Percentiles rank a stretch among this genome's conserved stretches.
These are phyloP conservation scores for Pammene fasciana DNA, from an alignment of 2,888 invertebrate genomes.

Conservation along the genomic window DNA sequence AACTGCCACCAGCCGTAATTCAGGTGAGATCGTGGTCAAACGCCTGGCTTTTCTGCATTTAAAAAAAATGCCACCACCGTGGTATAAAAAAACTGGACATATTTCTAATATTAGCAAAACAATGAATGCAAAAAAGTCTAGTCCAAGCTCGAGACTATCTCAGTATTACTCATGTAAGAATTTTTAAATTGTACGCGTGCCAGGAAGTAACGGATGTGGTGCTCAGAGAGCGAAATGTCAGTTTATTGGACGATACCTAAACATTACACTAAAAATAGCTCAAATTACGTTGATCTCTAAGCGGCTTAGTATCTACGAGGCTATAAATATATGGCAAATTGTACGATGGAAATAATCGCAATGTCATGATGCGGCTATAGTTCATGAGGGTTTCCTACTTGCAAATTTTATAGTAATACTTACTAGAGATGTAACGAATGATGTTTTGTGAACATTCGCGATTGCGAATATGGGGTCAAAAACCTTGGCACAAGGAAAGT, in stretches of 20 bases:
- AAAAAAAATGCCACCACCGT: too few species aligned
- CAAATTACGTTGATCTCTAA: not conserved
- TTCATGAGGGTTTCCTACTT: not conserved
- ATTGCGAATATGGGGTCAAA: too few species aligned
- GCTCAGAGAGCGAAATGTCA: slow-evolving; percentile 4
- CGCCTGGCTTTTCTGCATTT: too few species aligned
- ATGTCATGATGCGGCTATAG: not conserved
- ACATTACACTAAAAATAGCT: slow-evolving; percentile 12
- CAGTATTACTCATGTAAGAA: not conserved
- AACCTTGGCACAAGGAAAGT: too few species aligned
- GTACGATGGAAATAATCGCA: not conserved
- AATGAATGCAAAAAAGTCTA: too few species aligned
- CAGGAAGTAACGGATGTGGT: slow-evolving; percentile 7
- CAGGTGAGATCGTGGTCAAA: too few species aligned
- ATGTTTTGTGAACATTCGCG: too few species aligned
- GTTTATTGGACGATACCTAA: slow-evolving; percentile 8
- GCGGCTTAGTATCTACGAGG: not conserved
- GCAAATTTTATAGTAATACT: too few species aligned
- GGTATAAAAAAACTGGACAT: too few species aligned
- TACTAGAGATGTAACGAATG: too few species aligned
- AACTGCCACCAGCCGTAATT: too few species aligned
- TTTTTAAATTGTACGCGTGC: slow-evolving; percentile 9
- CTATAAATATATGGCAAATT: slow-evolving; percentile 5
- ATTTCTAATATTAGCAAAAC: too few species aligned
- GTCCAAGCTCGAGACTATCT: not conserved